Conservation (phyloP, 2,888 invertebrate genomes). For the Anoplius nigerrimus region DNA sequence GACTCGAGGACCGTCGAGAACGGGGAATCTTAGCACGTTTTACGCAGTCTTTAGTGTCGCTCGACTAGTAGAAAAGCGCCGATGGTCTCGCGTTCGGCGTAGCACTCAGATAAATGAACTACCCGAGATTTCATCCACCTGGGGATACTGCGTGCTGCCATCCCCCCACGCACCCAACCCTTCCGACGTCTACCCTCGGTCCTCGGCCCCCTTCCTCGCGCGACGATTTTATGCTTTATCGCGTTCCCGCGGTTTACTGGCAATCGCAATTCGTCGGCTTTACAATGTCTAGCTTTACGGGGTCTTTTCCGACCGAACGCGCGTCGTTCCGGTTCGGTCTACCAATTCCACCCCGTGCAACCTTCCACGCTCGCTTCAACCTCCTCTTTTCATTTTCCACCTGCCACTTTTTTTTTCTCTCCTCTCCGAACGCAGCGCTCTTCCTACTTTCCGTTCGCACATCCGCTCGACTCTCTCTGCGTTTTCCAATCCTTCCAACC, state of each 20-base stretch:
- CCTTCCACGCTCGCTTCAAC: too few relatives aligned
- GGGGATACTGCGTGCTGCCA: conserved; percentile 23
- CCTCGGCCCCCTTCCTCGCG: conserved; percentile 4
- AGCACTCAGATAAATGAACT: conserved; percentile 51
- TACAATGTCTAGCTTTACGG: conserved; percentile 65
- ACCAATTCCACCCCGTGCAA: not conserved
- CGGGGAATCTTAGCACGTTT: too few relatives aligned
- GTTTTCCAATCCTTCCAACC: conserved; percentile 12
- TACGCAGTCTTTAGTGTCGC: not conserved
- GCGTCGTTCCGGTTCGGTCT: conserved; percentile 1
- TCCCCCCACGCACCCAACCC: not conserved
- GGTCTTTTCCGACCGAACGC: conserved; percentile 22
- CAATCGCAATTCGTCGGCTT: conserved; percentile 60
- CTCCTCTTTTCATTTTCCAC: conserved; percentile 5
- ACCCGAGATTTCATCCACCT: conserved; percentile 40
- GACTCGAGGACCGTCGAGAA: too few relatives aligned
- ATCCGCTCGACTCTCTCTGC: too few relatives aligned
- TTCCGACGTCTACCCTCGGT: conserved; percentile 25
- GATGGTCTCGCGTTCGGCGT: not conserved
- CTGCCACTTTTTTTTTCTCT: not conserved
- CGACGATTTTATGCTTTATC: conserved; percentile 50
- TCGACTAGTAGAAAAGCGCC: not conserved
- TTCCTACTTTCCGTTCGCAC: conserved; percentile 2
- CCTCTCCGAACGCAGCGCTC: not conserved
- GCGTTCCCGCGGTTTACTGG: conserved; percentile 52